Base-by-base conservation (phyloP, 2,797 vertebrate genomes). In the Allobates femoralis region DNA sequence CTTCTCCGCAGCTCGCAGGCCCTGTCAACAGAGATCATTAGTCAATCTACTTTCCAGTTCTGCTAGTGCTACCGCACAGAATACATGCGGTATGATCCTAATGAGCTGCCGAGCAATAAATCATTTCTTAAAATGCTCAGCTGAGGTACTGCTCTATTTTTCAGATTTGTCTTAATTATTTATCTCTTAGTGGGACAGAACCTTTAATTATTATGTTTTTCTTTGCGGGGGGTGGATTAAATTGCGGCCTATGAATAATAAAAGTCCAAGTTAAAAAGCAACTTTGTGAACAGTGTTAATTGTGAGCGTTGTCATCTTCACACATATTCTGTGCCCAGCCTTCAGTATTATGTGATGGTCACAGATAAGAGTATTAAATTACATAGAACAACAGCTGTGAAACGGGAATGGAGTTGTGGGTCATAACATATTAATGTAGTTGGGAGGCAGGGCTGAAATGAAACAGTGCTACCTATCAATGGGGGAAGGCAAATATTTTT, bases 221-320 rank as follows among this genome's bases (percentile, higher is more conserved):
- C 79, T 77, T 78, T 46, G 50, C 69, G 41, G 71, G 71, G 73
- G 73, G 79, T 69, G 80, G 80, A 77, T 86, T 82, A 34, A 82
- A 83, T 86, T 78, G 34, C 60, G 50, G 15, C 32, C 71, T 67
- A 86, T 86, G 71, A 86, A 86, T 86, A 86, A 77, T 86, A 86
- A 69, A 86, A 2, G 56, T 56, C 69, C 51, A 58, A 67, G 71
- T 69, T 81, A 82, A 77, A 86, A 83, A 67, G 60, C 60, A 69
- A 78, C 60, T 83, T 86, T 76, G 85, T 75, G 79, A 86, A 81
- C 41, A 67, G 85, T 86, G 85, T 86, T 83, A 69, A 86, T 83
- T 83, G 69, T 82, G 85, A 86, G 79, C 34, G 11, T 56, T 55
- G 73, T 81, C 50, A 83, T 86, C 83, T 86, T 86, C 85, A 86